Conservation (phyloP, 2,113 vertebrate genomes). For the Oreochromis niloticus region DNA sequence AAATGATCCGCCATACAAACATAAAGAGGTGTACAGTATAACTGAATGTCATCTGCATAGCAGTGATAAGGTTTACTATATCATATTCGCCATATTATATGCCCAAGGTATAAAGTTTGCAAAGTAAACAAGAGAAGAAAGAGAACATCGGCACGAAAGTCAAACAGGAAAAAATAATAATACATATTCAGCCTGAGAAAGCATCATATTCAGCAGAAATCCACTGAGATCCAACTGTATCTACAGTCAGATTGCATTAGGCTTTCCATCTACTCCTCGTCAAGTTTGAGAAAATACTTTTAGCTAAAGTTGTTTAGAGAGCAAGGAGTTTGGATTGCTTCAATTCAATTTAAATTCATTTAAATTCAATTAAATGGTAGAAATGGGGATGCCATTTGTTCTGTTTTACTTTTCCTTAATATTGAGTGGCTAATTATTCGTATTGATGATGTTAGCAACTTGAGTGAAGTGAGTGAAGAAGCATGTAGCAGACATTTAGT, state of each 20-base stretch:
- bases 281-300: not conserved
- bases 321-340: rapidly evolving
- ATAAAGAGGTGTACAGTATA: not conserved
- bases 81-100: not conserved
- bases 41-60: not conserved
- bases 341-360: not conserved
- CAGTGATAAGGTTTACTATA: not conserved
- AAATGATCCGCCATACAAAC: not conserved
- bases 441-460: not conserved
- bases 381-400: not conserved
- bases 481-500: not conserved
- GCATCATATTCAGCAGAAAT: not conserved
- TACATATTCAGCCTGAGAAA: not conserved
- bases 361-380: not conserved
- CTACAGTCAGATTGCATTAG: not conserved
- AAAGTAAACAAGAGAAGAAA: not conserved
- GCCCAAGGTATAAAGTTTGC: not conserved
- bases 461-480: not conserved
- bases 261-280: not conserved
- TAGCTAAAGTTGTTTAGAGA: not conserved
- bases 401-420: not conserved
- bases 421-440: not conserved
- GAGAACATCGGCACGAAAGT: not conserved
- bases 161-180: not conserved
- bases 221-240: not conserved